These are phyloP conservation scores for Eumerus sabulonum DNA, from an alignment of 2,888 invertebrate genomes.

Conservation along the genomic window DNA sequence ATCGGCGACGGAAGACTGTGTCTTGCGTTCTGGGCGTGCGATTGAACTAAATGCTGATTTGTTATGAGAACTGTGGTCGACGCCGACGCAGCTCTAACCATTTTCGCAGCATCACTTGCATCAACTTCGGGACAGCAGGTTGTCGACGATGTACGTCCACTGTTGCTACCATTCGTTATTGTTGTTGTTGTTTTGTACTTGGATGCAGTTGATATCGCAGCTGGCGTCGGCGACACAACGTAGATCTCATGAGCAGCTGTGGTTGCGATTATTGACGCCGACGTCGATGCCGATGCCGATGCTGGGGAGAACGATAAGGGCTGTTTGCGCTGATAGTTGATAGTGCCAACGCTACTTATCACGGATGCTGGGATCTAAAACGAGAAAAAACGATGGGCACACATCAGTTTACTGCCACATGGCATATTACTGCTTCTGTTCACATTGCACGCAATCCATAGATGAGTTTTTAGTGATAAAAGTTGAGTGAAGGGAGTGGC, in stretches of 20 bases:
- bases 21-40: conserved; percentile 80
- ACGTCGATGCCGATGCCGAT: conserved; percentile 37
- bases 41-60: conserved; percentile 72
- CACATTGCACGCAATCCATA: too few species aligned
- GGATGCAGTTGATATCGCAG: conserved; percentile 49
- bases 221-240: conserved; percentile 77
- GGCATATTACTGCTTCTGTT: too few species aligned
- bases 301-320: conserved; percentile 65
- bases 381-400: conserved; percentile 26
- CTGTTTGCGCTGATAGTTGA: conserved; percentile 75
- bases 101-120: conserved; percentile 73
- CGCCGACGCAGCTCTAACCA: conserved; percentile 73
- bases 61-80: conserved; percentile 72
- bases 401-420: too few species aligned
- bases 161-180: conserved; percentile 35
- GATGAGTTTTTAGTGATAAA: too few species aligned
- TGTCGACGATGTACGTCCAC: conserved; percentile 53
- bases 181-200: conserved; percentile 58
- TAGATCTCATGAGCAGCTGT: conserved; percentile 75
- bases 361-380: conserved; percentile 82
- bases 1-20: conserved; percentile 73
- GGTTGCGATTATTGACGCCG: conserved; percentile 52
- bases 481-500: too few species aligned
- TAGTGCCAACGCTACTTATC: conserved; percentile 82
- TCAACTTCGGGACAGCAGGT: conserved; percentile 68